Conservation (phyloP, 2,113 vertebrate genomes). For the Oostethus manadensis region DNA sequence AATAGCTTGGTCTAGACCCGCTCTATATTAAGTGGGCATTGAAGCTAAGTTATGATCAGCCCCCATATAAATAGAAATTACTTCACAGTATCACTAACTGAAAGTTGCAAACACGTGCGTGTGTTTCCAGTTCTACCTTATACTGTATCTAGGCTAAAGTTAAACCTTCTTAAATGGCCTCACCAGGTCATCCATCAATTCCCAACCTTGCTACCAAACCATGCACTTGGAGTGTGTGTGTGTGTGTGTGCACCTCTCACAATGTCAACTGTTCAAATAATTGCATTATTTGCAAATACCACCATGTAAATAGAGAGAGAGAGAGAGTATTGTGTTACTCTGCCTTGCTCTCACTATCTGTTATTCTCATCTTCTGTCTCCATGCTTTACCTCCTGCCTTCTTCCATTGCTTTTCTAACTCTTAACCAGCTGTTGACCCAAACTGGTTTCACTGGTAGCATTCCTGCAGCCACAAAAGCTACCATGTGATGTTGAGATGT, state of each 20-base stretch:
- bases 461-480: slow-evolving; percentile 22
- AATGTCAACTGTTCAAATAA: not conserved
- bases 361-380: slow-evolving; percentile 31
- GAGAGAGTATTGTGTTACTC: not conserved
- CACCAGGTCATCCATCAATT: slow-evolving; percentile 22
- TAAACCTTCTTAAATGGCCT: slow-evolving; percentile 22
- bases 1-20: slow-evolving; percentile 3
- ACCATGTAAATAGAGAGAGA: not conserved
- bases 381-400: slow-evolving; percentile 1
- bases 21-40: slow-evolving; percentile 2
- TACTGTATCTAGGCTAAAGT: not conserved
- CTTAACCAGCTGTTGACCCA: slow-evolving; percentile 27
- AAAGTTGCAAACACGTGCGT: not conserved
- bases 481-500: slow-evolving; percentile 6
- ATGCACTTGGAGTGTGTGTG: slow-evolving; percentile 15
- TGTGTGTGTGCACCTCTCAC: too few species aligned
- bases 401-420: slow-evolving; percentile 23
- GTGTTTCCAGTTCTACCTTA: slow-evolving; percentile 6
- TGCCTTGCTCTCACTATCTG: not conserved
- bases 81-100: slow-evolving; percentile 5
- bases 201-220: slow-evolving; percentile 4
- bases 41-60: slow-evolving; percentile 4
- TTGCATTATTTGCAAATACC: too few species aligned
- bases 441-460: slow-evolving; percentile 26
- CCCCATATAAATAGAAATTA: slow-evolving; percentile 1